Base-by-base conservation (phyloP, 2,797 vertebrate genomes). In the Protosalanx chinensis region DNA sequence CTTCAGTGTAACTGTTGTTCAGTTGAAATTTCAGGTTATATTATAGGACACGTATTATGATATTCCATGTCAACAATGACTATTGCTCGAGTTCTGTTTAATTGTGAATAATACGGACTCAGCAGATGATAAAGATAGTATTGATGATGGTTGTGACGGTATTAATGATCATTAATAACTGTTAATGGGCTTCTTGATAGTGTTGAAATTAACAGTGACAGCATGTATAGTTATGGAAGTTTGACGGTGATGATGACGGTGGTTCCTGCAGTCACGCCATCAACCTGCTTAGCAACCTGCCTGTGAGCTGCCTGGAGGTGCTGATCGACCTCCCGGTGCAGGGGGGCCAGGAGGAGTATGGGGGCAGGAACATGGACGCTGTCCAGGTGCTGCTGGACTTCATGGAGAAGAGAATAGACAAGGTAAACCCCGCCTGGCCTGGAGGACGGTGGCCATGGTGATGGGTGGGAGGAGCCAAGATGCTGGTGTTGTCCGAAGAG, bases 331-430 rank as follows among this genome's bases (percentile, higher is more conserved):
- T 96, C 30, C 94, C 94, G 33, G 89, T 93, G 65, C 94, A 95
- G 83, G 94, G 94, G 73, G 95, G 95, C 76, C 90, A 89, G 63
- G 85, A 92, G 72, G 86, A 89, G 73, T 96, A 96, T 75, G 92
- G 94, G 49, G 96, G 95, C 29, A 96, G 96, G 90, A 96, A 98
- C 88, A 94, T 98, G 94, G 91, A 94, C 60, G 92, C 88, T 15
- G 86, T 99, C 82, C 94, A 95, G 53, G 88, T 93, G 82, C 88
- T 98, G 62, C 81, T 99, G 79, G 93, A 88, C 85, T 99, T 99
- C 87, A 98, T 99, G 98, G 96, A 97, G 89, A 98, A 94, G 87
- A 95, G 98, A 85, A 96, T 99, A 78, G 95, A 99, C 91, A 97
- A 96, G 97, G 98, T 99, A 93, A 84, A 16, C 4, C 3, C 18